A percentile compares a stretch with the other conserved stretches of the same genome.
These are phyloP conservation scores for Zophobas atratus DNA, from an alignment of 1,140 invertebrate species.

Conservation along the genomic window DNA sequence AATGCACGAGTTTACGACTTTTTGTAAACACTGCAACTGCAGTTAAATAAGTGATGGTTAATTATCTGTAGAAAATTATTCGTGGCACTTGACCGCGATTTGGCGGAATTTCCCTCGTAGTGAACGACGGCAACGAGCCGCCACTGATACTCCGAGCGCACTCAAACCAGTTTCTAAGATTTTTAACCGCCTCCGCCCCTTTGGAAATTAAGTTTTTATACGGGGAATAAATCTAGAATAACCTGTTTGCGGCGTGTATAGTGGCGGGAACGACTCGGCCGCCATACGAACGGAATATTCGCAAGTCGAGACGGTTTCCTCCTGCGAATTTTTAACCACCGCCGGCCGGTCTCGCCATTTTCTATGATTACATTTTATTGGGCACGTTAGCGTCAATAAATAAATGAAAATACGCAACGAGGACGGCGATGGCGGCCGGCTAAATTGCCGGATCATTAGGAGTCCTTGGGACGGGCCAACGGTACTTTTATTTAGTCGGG, in stretches of 20 bases:
- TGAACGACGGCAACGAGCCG: conserved; percentile 30
- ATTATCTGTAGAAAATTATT: too few species aligned
- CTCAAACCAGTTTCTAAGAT: conserved; percentile 54
- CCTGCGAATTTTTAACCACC: conserved; percentile 60
- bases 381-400: background rate
- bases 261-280: conserved; percentile 49
- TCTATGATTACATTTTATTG: background rate
- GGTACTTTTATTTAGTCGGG: background rate
- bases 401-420: background rate
- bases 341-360: conserved; percentile 34
- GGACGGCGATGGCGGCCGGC: background rate
- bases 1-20: too few species aligned
- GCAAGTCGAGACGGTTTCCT: conserved; percentile 59
- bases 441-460: conserved; percentile 10
- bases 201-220: conserved; percentile 63
- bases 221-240: conserved; percentile 62
- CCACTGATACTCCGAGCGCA: conserved; percentile 23
- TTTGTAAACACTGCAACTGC: background rate
- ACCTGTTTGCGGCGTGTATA: conserved; percentile 60
- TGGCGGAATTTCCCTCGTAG: background rate
- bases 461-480: conserved; percentile 4
- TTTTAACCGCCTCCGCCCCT: conserved; percentile 66
- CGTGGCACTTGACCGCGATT: background rate
- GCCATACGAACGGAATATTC: conserved; percentile 56
- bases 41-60: background rate